Evolutionary conservation across 2,113 vertebrate genomes (phyloP).

Genomic region (Todiramphus chloris): DNA sequence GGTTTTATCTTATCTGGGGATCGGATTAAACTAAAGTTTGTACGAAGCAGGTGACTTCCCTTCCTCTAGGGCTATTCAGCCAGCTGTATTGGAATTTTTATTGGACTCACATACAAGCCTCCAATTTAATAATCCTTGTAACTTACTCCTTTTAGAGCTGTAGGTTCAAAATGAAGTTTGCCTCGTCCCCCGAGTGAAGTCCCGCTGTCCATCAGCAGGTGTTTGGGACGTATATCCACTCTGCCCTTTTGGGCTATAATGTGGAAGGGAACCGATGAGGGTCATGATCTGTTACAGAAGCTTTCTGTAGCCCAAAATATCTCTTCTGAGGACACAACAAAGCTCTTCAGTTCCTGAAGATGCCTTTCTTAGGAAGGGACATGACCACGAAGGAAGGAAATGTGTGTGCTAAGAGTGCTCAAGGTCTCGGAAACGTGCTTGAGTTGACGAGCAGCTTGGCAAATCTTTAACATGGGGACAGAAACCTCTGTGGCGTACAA

Average conservation of each 20-base stretch:
- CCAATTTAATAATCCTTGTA: background rate
- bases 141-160: background rate
- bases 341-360: background rate
- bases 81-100: background rate
- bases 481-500: background rate
- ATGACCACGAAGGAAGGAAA: background rate
- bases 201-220: fast-evolving
- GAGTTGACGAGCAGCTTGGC: background rate
- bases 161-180: background rate
- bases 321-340: background rate
- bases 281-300: background rate
- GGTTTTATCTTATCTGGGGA: background rate
- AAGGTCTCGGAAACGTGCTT: background rate
- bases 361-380: background rate
- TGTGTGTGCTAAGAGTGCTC: background rate
- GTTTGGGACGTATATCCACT: too few relatives aligned
- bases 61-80: background rate
- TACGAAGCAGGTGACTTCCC: background rate
- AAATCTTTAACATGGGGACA: background rate
- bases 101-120: background rate
- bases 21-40: background rate
- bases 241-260: background rate
- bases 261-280: background rate
- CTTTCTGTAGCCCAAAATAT: background rate
- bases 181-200: background rate